Evolutionary conservation across 2,113 vertebrate genomes (phyloP), one percentile per base, ranked within the genome.

Genomic region (Calyptommatus sinebrachiatus): DNA sequence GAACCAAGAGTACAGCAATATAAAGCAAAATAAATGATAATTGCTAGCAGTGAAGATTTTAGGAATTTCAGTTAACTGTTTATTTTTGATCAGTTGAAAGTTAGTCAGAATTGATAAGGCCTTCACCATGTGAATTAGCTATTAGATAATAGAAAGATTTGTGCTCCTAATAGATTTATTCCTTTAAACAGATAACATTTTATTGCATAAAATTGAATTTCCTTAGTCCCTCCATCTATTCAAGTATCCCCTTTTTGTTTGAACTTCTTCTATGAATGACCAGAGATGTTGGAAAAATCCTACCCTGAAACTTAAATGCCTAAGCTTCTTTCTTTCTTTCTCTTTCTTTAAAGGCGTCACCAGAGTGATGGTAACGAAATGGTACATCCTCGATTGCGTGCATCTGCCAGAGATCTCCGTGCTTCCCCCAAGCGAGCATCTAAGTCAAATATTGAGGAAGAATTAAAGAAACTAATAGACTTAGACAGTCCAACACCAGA

Each of bases 361-460:
- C 98, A 97, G 88, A 98, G 97, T 14, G 98, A 99, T 79, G 93
- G 97, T 57, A 92, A 68, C 31, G 98, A 99, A 21, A 94, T 95
- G 75, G 88, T 96, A 57, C 96, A 87, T 85, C 93, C 93, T 85
- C 96, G 93, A 88, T 94, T 97, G 35, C 95, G 97, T 2, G 96
- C 97, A 3, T 97, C 97, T 7, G 96, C 97, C 0, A 93, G 98
- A 86, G 98, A 99, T 85, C 95, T 99, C 35, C 96, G 97, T 28
- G 92, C 94, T 1, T 98, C 97, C 7, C 97, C 97, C 0, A 97
- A 98, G 90, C 92, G 93, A 61, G 87, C 95, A 6, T 94, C 96
- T 75, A 98, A 98, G 86, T 96, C 97, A 77, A 97, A 96, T 0
- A 94, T 98, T 0, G 98, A 99, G 87, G 98, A 99, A 79, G 97